Conservation (phyloP, 1,140 invertebrate species). For the Nymphalis io region DNA sequence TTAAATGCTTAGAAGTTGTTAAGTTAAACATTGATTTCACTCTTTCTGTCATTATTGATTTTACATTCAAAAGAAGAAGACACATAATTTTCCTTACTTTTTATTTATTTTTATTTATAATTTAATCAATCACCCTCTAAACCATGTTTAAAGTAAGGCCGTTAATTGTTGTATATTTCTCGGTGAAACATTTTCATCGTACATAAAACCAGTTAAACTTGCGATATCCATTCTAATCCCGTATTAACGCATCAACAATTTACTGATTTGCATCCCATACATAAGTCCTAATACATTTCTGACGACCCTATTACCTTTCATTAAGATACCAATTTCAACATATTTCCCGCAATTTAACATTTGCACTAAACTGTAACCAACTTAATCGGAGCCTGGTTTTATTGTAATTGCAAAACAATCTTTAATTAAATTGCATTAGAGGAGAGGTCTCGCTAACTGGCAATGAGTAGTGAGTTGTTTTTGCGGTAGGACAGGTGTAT, state of each 20-base stretch:
- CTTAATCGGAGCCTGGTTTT: neutral
- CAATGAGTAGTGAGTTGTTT: conserved; percentile 13
- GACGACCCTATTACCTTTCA: neutral
- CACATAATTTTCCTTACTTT: too few relatives aligned
- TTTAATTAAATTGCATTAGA: neutral
- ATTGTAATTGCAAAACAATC: conserved; percentile 2
- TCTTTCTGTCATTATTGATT: too few relatives aligned
- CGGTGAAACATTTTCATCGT: neutral
- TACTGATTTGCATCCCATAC: neutral
- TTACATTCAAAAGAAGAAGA: too few relatives aligned
- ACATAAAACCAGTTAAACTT: neutral
- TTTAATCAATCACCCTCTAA: too few relatives aligned
- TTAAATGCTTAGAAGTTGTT: too few relatives aligned
- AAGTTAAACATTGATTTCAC: too few relatives aligned
- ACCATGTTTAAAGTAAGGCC: too few relatives aligned
- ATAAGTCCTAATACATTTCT: neutral
- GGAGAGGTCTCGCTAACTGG: conserved; percentile 1
- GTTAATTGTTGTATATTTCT: neutral
- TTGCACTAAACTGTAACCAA: neutral
- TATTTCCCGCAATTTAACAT: neutral
- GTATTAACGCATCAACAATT: conserved; percentile 1
- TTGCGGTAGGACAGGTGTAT: conserved; percentile 13
- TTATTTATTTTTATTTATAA: too few relatives aligned
- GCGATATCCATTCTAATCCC: conserved; percentile 6
- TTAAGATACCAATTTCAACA: conserved; percentile 1